Percentiles rank a stretch among this genome's conserved stretches.
Evolutionary conservation across 2,888 invertebrate genomes (phyloP).

Genomic region (Melinopterus prodromus): DNA sequence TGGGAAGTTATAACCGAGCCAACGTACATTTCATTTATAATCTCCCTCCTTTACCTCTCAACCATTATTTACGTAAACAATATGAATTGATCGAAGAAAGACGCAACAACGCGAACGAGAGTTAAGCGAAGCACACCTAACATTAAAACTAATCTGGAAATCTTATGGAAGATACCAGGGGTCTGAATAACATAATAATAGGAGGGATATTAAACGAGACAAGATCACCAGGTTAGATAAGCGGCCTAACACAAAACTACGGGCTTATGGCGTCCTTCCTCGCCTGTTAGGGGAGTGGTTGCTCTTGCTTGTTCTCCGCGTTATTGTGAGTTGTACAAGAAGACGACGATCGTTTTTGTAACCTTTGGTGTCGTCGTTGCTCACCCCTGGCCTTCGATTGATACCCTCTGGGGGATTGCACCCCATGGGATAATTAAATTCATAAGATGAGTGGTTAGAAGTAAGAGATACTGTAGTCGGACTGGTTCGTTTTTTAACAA

Average conservation of each 20-base stretch:
- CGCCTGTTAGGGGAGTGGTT: constrained; percentile 42
- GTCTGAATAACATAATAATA: constrained; percentile 48
- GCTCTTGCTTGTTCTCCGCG: constrained; percentile 10
- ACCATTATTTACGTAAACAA: constrained; percentile 14
- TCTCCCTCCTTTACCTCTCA: background rate
- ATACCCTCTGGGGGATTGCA: background rate
- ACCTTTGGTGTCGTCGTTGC: background rate
- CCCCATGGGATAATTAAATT: constrained; percentile 4
- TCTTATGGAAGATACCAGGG: constrained; percentile 41
- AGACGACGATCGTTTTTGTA: background rate
- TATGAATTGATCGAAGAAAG: constrained; percentile 18
- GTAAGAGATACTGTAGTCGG: background rate
- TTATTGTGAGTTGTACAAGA: background rate
- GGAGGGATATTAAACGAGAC: constrained; percentile 46
- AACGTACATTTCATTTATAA: constrained; percentile 12
- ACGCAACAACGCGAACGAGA: constrained; percentile 11
- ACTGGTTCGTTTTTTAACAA: background rate
- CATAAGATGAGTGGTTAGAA: background rate
- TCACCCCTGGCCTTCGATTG: background rate
- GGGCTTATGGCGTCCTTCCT: constrained; percentile 35
- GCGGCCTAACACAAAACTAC: constrained; percentile 42
- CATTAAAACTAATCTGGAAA: constrained; percentile 40
- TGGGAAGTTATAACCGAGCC: constrained; percentile 15
- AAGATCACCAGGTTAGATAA: constrained; percentile 46
- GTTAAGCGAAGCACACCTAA: constrained; percentile 28